phyloP scores from a whole-genome alignment of 2,888 invertebrate species.

The Paralinhomoeus sp. region DNA sequence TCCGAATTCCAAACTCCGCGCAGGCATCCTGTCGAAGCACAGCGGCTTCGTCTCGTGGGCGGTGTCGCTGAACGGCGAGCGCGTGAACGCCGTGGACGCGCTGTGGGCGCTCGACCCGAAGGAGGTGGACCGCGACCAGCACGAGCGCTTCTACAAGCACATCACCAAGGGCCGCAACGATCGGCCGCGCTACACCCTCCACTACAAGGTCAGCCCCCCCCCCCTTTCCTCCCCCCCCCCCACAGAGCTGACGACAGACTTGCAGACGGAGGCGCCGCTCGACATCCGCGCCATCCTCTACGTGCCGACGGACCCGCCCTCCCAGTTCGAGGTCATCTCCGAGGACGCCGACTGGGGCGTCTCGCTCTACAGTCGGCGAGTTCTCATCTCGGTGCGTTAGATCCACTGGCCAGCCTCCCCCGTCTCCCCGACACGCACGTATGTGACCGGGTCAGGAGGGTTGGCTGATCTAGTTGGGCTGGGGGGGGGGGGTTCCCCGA shows the following conservation, averaged over 20 bases:
- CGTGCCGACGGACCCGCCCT: constrained; percentile 72
- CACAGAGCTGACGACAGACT: not conserved
- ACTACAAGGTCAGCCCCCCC: constrained; percentile 42
- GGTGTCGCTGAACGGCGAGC: constrained; percentile 65
- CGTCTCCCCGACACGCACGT: too few species aligned
- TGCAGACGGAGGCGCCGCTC: constrained; percentile 56
- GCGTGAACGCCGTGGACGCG: constrained; percentile 59
- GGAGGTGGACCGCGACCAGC: constrained; percentile 57
- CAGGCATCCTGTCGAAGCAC: constrained; percentile 71
- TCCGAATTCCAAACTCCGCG: not conserved
- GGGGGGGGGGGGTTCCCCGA: too few species aligned
- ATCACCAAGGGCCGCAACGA: constrained; percentile 32
- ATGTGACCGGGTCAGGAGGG: too few species aligned
- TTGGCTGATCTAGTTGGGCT: too few species aligned
- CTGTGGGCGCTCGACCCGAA: constrained; percentile 35
- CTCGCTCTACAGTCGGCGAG: constrained; percentile 51
- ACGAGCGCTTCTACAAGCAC: constrained; percentile 74
- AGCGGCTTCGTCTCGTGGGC: constrained; percentile 89
- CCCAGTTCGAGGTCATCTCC: constrained; percentile 51
- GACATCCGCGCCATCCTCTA: constrained; percentile 72
- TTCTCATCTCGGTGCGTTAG: constrained; percentile 60
- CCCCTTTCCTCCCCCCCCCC: not conserved
- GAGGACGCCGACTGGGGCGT: constrained; percentile 62
- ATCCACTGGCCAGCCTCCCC: too few species aligned
- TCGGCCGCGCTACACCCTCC: constrained; percentile 59